Evolutionary conservation across 2,888 invertebrate species (phyloP), one percentile per base, ranked within the genome.

Genomic region (Schizaphis graminum): DNA sequence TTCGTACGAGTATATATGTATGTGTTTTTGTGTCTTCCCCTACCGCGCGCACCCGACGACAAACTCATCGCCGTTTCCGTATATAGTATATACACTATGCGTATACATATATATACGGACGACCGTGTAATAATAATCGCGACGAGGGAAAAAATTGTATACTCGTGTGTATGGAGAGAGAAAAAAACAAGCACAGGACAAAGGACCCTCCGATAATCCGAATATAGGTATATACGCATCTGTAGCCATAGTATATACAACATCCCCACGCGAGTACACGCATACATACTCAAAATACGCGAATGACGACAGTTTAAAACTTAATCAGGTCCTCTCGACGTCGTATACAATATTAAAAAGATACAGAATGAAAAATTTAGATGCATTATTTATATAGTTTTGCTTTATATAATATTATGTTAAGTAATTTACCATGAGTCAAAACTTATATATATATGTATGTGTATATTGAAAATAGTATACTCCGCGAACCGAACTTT

Each of bases 201-300:
- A 89, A 93, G 53, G 93, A 84, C 93, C 93, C 93, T 89, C 44
- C 8, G 84, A 85, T 93, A 93, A 93, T 93, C 93, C 93, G 93
- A 89, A 89, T 67, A 35, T 77, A 77, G 77, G 77, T 77, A 77
- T 77, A 77, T 41, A 77, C 77, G 35, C 53, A 53, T 88, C 67
- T 41, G 88, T 28, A 77, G 77, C 77, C 35, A 77, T 67, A 53
- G 16, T 53, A 53, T 21, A 67, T 35, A 35, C 16, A 28, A 92
- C 89, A 84, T 77, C 77, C 77, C 61, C 53, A 47, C 84, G 26
- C n/a, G 77, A 53, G 35, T 77, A 77, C 77, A 35, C 77, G 2
- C 21, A 21, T 35, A 77, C 35, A 77, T 35, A 77, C 8, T 21
- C 21, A 21, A 7, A 41, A 49, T 92, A 47, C n/a, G 21, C 61